Evolutionary conservation across 1,140 invertebrate genomes (phyloP), one percentile per base, ranked within the genome.

Genomic region (Kradibia gibbosae): DNA sequence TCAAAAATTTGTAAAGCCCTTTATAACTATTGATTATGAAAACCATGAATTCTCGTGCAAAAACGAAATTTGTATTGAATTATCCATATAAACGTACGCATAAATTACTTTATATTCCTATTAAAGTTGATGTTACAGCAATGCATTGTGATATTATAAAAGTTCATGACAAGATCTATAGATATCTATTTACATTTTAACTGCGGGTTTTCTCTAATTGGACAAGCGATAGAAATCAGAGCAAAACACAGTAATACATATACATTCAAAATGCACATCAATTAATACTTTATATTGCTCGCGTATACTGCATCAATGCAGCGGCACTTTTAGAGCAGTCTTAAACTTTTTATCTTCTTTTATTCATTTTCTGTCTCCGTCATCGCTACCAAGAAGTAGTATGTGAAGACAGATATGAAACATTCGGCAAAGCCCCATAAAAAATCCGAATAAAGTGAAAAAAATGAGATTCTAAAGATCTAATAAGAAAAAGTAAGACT

Each of bases 401-500:
- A 80, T 77, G 81, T 76, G 83, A 80, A 83, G 77, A 82, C 78
- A 75, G 74, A 83, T 80, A 80, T 83, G 84, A 85, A 82, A 74
- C 78, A 74, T 55, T 83, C 78, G 76, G 45, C 73, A 53, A 28
- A 53, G 8, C n/a, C 67, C 22, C 53, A 79, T 79, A 79, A 79
- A 79, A 71, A 25, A 67, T 42, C 62, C 62, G 20, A 36, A 45
- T 0, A 65, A 45, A 48, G 3, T 25, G 11, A 55, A 76, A 22
- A 25, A 75, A 42, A 55, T 7, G 72, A 67, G 4, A 36, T 15
- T 10, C n/a, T n/a, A n/a, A n/a, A n/a, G 1, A 34, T 34, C 42
- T 48, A 71, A 71, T 71, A 71, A 71, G 42, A 71, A 25, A 36
- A 3, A 1, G n/a, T 17, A 39, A 13, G 67, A 48, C 36, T 15